Evolutionary conservation across 2,113 vertebrate genomes (phyloP).

Genomic region (Delphinus delphis): DNA sequence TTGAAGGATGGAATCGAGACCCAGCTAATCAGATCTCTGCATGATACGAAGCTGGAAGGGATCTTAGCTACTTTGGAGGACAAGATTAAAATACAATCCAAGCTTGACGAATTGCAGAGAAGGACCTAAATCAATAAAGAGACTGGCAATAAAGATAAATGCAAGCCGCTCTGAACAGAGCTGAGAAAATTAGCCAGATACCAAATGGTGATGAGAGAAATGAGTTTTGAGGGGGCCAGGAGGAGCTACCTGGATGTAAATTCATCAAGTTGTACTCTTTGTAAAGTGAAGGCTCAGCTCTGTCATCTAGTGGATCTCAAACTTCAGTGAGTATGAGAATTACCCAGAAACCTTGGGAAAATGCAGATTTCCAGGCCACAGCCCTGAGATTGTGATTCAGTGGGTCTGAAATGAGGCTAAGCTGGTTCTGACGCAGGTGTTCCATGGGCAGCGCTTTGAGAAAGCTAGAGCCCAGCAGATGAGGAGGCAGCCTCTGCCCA

Average conservation of each 20-base stretch:
- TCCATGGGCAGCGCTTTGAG: rapidly evolving
- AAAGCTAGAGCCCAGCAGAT: neutral
- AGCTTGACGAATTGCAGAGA: constrained; percentile 73
- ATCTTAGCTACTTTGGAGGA: constrained; percentile 67
- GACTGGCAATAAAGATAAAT: constrained; percentile 73
- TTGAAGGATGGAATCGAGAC: constrained; percentile 72
- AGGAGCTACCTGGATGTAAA: constrained; percentile 27
- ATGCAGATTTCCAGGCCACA: neutral
- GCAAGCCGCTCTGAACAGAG: constrained; percentile 3
- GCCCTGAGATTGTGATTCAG: neutral
- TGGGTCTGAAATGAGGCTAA: neutral
- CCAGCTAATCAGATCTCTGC: constrained; percentile 71
- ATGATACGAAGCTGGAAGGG: constrained; percentile 67
- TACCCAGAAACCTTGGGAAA: neutral
- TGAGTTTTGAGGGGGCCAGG: neutral
- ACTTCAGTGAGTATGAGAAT: neutral
- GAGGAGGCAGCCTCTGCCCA: neutral
- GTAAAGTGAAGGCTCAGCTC: neutral
- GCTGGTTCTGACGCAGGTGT: neutral
- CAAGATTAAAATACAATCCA: constrained; percentile 77
- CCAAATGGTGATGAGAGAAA: constrained; percentile 44
- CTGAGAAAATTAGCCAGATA: constrained; percentile 60
- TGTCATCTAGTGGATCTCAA: neutral
- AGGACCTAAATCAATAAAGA: constrained; percentile 73
- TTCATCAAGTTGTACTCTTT: neutral